These are phyloP conservation scores for Anisognathus igniventris DNA, from an alignment of 2,797 vertebrate species.

Conservation along the genomic window DNA sequence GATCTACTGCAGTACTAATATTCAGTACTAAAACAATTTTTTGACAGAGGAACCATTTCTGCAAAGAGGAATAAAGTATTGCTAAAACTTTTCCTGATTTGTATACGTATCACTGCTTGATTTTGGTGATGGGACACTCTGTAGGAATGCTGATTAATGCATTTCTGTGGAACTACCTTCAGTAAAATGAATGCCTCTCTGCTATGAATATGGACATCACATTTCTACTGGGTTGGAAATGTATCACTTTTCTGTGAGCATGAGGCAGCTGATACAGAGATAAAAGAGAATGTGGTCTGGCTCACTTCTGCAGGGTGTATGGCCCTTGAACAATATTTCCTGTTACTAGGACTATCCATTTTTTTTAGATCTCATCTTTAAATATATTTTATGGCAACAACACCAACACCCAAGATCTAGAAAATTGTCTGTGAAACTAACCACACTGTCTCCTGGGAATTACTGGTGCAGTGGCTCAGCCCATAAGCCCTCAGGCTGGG, in stretches of 20 bases:
- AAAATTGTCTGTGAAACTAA: not conserved
- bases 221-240: not conserved
- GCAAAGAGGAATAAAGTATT: not conserved
- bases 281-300: not conserved
- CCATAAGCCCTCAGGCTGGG: accelerated
- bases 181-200: not conserved
- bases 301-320: not conserved
- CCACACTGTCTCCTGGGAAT: not conserved
- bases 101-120: not conserved
- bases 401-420: not conserved
- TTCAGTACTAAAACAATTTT: not conserved
- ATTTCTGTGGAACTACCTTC: not conserved
- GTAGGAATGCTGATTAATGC: not conserved
- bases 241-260: not conserved
- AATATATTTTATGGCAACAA: not conserved
- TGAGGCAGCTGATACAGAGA: not conserved
- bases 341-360: not conserved
- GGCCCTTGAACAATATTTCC: not conserved
- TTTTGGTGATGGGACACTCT: not conserved
- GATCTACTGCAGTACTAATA: not conserved
- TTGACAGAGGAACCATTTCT: not conserved
- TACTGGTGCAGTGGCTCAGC: not conserved
- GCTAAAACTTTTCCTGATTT: not conserved
- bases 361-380: not conserved
- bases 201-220: not conserved